Percentiles rank a stretch among this genome's conserved stretches.
phyloP scores from a whole-genome alignment of 2,113 vertebrate species.

The Dasyprocta punctata region DNA sequence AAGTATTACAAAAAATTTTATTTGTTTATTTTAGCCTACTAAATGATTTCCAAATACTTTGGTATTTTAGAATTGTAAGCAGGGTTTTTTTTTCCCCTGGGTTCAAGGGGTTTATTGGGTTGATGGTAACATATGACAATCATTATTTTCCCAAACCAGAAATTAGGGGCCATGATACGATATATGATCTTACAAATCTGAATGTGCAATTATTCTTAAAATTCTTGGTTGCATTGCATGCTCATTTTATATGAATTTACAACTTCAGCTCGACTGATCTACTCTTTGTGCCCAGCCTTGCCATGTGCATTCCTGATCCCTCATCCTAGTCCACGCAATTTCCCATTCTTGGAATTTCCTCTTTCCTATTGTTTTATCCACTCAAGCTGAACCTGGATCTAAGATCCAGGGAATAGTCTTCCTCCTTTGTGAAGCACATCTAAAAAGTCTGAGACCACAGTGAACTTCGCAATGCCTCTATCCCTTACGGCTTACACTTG shows the following conservation, averaged over 20 bases:
- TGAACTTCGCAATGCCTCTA: background rate
- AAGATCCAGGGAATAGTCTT: constrained; percentile 48
- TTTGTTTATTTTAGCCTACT: background rate
- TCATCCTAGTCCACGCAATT: background rate
- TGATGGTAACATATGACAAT: background rate
- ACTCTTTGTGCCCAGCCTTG: background rate
- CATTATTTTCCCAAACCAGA: background rate
- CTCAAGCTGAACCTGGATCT: background rate
- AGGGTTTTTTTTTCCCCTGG: background rate
- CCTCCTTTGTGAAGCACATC: background rate
- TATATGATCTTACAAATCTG: background rate
- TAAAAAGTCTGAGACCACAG: background rate
- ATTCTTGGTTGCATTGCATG: background rate
- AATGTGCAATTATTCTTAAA: background rate
- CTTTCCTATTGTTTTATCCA: background rate
- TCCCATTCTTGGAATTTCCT: constrained; percentile 9
- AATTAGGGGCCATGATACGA: background rate
- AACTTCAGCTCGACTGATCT: background rate
- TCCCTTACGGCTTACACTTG: background rate
- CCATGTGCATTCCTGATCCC: background rate
- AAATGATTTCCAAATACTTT: background rate
- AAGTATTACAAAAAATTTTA: background rate
- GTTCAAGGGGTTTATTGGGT: background rate
- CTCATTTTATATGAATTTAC: background rate
- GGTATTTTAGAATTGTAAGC: background rate